Evolutionary conservation across 2,113 vertebrate species (phyloP).

Genomic region (Riparia riparia): DNA sequence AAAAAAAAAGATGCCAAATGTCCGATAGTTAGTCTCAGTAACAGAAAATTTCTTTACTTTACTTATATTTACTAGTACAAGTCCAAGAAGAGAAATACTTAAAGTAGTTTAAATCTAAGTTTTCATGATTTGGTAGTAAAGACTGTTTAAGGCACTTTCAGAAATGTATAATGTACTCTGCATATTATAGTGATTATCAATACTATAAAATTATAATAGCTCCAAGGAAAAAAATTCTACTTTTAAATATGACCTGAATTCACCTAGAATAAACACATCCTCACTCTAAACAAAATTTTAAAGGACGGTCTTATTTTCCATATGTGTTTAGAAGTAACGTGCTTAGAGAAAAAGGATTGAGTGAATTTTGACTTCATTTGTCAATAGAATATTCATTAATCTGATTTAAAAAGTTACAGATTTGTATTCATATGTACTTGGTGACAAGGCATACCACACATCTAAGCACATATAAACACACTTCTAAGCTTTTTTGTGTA

Average conservation of each 20-base stretch:
- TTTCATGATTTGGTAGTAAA: not conserved
- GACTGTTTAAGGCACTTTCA: not conserved
- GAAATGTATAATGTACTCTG: not conserved
- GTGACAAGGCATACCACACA: not conserved
- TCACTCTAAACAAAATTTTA: not conserved
- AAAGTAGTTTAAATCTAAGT: not conserved
- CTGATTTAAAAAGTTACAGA: not conserved
- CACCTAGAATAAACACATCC: not conserved
- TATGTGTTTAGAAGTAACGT: fast-evolving
- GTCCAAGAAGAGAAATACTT: not conserved
- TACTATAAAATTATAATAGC: not conserved
- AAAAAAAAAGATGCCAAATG: not conserved
- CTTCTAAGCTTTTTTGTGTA: not conserved
- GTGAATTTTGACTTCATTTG: not conserved
- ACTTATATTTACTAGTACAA: not conserved
- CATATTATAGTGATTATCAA: not conserved
- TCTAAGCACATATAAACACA: not conserved
- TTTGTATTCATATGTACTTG: not conserved
- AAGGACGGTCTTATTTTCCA: not conserved
- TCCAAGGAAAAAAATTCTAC: not conserved
- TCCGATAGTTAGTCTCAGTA: not conserved
- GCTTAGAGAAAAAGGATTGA: not conserved
- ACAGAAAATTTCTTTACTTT: not conserved
- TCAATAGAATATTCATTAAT: not conserved
- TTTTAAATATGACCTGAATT: not conserved